Conservation (phyloP, 2,888 invertebrate genomes). For the Tubulanus polymorphus region DNA sequence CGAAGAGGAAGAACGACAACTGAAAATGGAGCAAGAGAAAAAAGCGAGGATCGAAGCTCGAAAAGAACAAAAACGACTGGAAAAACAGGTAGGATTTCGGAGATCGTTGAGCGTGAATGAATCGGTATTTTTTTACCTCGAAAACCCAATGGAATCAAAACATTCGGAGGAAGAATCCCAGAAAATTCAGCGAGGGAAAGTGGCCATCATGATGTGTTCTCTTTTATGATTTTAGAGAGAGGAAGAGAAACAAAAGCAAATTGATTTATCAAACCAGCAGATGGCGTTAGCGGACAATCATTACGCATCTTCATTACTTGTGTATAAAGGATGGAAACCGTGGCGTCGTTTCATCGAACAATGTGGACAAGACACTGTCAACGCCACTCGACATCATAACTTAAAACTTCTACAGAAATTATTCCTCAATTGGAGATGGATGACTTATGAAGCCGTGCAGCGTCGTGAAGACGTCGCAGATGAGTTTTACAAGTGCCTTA, state of each 20-base stretch:
- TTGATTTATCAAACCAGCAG: constrained; percentile 27
- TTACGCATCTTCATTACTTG: constrained; percentile 29
- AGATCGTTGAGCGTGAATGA: no score
- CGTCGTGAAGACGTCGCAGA: constrained; percentile 37
- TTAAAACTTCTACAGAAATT: no score
- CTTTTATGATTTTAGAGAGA: constrained; percentile 29
- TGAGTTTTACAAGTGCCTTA: constrained; percentile 33
- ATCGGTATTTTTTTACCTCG: no score
- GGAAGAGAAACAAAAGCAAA: constrained; percentile 26
- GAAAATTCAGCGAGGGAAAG: no score
- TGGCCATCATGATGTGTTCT: no score
- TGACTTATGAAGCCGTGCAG: constrained; percentile 25
- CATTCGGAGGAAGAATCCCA: no score
- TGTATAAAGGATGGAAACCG: constrained; percentile 33
- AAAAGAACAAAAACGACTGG: constrained; percentile 42
- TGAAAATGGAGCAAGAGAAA: constrained; percentile 40
- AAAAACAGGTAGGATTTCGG: constrained; percentile 35
- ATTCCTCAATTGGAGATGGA: constrained; percentile 36
- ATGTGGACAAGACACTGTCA: no score
- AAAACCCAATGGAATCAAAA: no score
- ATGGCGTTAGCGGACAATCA: constrained; percentile 34
- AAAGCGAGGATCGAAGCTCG: constrained; percentile 26
- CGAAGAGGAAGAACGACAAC: constrained; percentile 34
- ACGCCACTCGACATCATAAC: constrained; percentile 25
- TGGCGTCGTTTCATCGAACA: no score